A percentile compares a stretch with the other conserved stretches of the same genome.
These are phyloP conservation scores for Drosophila orena DNA, from an alignment of 1,140 invertebrate species.

Conservation along the genomic window DNA sequence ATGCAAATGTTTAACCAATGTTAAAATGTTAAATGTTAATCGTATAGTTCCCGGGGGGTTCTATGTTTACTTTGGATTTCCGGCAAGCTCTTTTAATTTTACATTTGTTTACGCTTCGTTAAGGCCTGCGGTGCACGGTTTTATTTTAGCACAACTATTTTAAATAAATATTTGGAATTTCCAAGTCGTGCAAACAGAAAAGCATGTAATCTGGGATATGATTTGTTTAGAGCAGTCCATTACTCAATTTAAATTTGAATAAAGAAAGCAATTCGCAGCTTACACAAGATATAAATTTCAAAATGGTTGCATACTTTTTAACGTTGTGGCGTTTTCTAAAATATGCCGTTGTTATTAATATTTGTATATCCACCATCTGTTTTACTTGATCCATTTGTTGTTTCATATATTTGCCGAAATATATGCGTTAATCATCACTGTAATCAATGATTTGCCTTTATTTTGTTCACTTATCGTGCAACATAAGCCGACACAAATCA, in stretches of 20 bases:
- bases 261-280: neutral
- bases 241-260: neutral
- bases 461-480: constrained; percentile 37
- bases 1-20: constrained; percentile 7
- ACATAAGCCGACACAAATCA: constrained; percentile 27
- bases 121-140: neutral
- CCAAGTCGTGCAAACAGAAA: constrained; percentile 8
- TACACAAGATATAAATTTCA: neutral
- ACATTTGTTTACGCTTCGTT: constrained; percentile 14
- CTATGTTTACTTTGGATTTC: neutral
- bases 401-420: neutral
- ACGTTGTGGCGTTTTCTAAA: neutral
- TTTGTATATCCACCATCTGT: neutral
- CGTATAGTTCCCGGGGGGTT: neutral
- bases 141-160: neutral
- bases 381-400: neutral
- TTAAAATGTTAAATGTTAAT: constrained; percentile 2
- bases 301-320: neutral
- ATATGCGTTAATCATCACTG: neutral
- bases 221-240: neutral
- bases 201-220: neutral
- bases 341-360: neutral
- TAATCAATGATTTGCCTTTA: constrained; percentile 3
- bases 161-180: constrained; percentile 4
- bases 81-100: neutral